Evolutionary conservation across 1,140 invertebrate genomes (phyloP).

Genomic region (Drosophila navojoa): DNA sequence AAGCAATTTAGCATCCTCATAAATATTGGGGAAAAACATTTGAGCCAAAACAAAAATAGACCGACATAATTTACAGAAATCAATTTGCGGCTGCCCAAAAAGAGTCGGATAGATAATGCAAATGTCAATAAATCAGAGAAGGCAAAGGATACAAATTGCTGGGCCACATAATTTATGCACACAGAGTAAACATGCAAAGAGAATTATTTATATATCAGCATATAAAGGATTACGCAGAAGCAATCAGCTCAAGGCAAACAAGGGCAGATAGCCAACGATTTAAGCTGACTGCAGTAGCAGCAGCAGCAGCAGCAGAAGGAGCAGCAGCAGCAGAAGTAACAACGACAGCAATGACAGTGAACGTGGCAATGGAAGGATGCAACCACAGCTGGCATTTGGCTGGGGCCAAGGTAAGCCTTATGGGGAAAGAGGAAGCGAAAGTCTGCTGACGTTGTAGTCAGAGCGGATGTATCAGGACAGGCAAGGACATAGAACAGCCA

Average conservation of each 20-base stretch:
- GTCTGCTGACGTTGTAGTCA: constrained; percentile 3
- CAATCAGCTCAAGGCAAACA: constrained; percentile 7
- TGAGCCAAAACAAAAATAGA: too few relatives aligned
- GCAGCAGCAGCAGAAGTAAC: too few relatives aligned
- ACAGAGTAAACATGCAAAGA: constrained; percentile 9
- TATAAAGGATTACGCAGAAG: constrained; percentile 4
- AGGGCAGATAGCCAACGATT: too few relatives aligned
- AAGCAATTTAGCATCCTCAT: constrained; percentile 14
- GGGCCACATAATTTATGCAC: too few relatives aligned
- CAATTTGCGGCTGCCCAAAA: constrained; percentile 30
- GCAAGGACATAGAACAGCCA: constrained; percentile 28
- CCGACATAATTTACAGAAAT: constrained; percentile 45
- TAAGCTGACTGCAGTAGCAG: too few relatives aligned
- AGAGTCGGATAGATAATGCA: constrained; percentile 16
- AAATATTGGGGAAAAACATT: constrained; percentile 1
- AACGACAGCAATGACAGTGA: constrained; percentile 14
- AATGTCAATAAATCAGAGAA: constrained; percentile 27
- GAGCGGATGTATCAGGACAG: constrained; percentile 31
- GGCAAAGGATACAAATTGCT: too few relatives aligned
- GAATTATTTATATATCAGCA: constrained; percentile 4
- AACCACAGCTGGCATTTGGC: constrained; percentile 13
- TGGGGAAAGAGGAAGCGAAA: constrained; percentile 2
- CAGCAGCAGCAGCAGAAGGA: too few relatives aligned
- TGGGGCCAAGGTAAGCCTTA: constrained; percentile 41
- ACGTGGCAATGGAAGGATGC: constrained; percentile 12